phyloP scores from a whole-genome alignment of 2,888 invertebrate genomes.

The Sarcophaga carnaria region DNA sequence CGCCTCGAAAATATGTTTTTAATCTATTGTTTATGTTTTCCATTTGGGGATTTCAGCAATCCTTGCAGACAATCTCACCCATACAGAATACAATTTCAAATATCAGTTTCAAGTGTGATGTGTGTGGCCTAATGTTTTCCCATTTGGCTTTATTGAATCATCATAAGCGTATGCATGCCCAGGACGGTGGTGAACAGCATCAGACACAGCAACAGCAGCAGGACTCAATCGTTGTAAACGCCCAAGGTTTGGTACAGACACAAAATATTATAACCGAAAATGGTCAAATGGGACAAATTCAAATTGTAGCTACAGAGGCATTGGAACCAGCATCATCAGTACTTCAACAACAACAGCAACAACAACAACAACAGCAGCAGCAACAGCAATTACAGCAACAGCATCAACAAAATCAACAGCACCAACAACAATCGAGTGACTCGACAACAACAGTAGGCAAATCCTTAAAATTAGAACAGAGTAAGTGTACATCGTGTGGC shows the following conservation, averaged over 20 bases:
- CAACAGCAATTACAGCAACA: conserved; percentile 71
- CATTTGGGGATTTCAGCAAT: neutral
- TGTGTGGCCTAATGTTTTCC: conserved; percentile 92
- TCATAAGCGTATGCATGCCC: conserved; percentile 91
- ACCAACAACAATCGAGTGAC: conserved; percentile 72
- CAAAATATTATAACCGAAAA: conserved; percentile 81
- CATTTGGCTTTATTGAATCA: conserved; percentile 92
- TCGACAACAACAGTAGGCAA: conserved; percentile 73
- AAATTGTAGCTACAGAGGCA: conserved; percentile 84
- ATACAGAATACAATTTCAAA: conserved; percentile 89
- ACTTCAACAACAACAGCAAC: conserved; percentile 66
- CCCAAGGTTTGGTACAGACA: conserved; percentile 81
- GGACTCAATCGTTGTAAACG: conserved; percentile 84
- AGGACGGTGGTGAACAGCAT: conserved; percentile 82
- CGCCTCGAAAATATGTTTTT: neutral
- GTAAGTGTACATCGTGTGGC: conserved; percentile 85
- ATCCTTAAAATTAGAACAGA: conserved; percentile 83
- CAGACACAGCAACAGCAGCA: conserved; percentile 71
- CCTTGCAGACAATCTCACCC: conserved; percentile 72
- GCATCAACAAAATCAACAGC: conserved; percentile 66
- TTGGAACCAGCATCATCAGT: conserved; percentile 74
- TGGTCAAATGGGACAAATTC: conserved; percentile 83
- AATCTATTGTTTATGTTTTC: neutral
- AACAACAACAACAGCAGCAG: conserved; percentile 72
- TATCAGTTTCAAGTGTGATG: conserved; percentile 94